Evolutionary conservation across 2,113 vertebrate species (phyloP).

Genomic region (Eira barbara): DNA sequence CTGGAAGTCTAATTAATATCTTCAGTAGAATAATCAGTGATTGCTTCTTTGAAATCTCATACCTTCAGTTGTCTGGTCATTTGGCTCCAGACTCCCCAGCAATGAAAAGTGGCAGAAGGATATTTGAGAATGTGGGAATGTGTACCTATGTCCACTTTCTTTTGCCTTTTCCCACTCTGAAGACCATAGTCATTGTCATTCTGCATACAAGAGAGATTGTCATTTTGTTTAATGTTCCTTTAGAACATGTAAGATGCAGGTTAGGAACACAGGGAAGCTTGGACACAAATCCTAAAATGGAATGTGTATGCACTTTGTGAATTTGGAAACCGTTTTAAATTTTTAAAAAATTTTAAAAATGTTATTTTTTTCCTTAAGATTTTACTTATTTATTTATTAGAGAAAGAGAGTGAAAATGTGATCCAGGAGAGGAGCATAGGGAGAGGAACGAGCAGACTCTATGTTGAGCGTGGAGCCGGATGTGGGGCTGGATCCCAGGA

Average conservation of each 20-base stretch:
- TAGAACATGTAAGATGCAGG: neutral
- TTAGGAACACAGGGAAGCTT: neutral
- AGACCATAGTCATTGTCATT: neutral
- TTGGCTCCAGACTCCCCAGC: neutral
- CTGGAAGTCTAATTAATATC: neutral
- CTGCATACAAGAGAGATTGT: neutral
- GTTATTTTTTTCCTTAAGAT: neutral
- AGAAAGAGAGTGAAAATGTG: neutral
- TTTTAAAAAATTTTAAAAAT: neutral
- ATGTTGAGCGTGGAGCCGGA: neutral
- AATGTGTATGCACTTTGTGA: neutral
- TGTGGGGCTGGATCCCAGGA: neutral
- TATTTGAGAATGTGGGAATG: accelerated
- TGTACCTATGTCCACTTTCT: neutral
- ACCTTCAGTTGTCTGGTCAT: accelerated
- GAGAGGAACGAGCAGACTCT: neutral
- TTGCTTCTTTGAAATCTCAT: neutral
- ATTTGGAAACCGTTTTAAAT: neutral
- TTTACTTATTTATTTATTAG: neutral
- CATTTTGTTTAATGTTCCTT: neutral
- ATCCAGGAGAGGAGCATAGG: neutral
- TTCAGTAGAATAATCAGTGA: neutral
- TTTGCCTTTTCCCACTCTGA: neutral
- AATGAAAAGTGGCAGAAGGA: neutral
- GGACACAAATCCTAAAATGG: neutral